phyloP scores from a whole-genome alignment of 2,113 vertebrate genomes.

The Melanerpes formicivorus region DNA sequence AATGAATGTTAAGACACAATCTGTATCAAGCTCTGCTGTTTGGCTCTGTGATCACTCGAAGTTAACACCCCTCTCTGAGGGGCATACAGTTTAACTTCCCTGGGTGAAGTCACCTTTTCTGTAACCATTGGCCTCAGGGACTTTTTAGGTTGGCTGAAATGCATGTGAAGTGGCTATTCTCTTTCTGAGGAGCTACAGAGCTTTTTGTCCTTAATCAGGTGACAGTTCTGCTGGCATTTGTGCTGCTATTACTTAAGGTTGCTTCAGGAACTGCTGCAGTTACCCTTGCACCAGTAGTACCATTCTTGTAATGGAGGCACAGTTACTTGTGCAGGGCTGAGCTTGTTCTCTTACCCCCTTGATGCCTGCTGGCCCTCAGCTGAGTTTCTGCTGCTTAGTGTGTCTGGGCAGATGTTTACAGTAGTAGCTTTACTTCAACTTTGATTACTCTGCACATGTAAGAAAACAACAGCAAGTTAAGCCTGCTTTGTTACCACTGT shows the following conservation, averaged over 20 bases:
- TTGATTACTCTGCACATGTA: neutral
- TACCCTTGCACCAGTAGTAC: neutral
- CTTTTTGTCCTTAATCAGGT: neutral
- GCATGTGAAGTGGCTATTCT: neutral
- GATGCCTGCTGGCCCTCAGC: neutral
- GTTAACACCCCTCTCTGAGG: neutral
- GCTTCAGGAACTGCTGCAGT: neutral
- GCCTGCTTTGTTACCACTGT: constrained; percentile 30
- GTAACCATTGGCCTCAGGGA: constrained; percentile 17
- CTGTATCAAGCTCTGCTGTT: neutral
- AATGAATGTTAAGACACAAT: neutral
- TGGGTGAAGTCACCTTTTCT: neutral
- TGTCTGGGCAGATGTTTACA: constrained; percentile 9
- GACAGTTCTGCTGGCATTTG: neutral
- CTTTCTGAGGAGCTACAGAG: neutral
- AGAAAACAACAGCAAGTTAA: neutral
- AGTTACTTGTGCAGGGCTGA: neutral
- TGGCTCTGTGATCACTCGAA: neutral
- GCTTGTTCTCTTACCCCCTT: neutral
- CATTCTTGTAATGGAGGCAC: neutral
- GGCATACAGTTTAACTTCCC: neutral
- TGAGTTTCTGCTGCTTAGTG: constrained; percentile 8
- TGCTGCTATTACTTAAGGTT: constrained; percentile 15
- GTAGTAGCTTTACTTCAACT: constrained; percentile 3
- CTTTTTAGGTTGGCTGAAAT: neutral